Evolutionary conservation across 2,797 vertebrate genomes (phyloP), one percentile per base, ranked within the genome.

Genomic region (Parotocinclus haroldoi): DNA sequence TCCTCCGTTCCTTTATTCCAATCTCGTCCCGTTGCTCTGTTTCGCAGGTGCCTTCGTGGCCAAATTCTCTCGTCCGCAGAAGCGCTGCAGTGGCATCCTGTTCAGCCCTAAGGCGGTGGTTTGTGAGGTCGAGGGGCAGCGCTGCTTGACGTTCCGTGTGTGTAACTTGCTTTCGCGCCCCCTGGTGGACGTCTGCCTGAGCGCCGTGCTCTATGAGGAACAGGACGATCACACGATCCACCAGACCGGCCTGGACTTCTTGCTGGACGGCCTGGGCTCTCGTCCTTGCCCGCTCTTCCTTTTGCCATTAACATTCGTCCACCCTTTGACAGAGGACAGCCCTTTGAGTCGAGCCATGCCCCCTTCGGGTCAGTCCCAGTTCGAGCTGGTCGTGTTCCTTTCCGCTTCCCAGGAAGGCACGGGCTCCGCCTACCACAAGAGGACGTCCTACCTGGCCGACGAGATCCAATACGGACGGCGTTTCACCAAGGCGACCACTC

Each of bases 51-150:
- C 95, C 59, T 98, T 99, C 0, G 95, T 99, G 85, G 97, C 97
- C 56, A 99, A 99, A 88, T 98, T 98, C 0, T 93, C 96, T 0
- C 91, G 95, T 16, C 94, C 97, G 9, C 95, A 98, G 86, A 98
- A 97, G 72, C 89, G 95, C 63, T 93, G 94, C 0, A 92, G 91
- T 68, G 93, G 91, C 72, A 97, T 99, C 76, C 87, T 92, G 63
- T 98, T 99, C 85, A 97, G 94, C 7, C 92, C 85, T 45, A 86
- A 89, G 7, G 96, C 95, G 0, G 88, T 95, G 39, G 91, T 99
- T 73, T 89, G 93, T 0, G 89, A 92, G 61, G 76, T 79, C 0
- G 92, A 94, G 70, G 94, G 93, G 42, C 93, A 95, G 81, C 88
- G 84, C 0, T 89, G 92, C 57, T 87, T 99, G 12, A 90, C 93